Evolutionary conservation across 1,140 invertebrate species (phyloP).

Genomic region (Mercenaria mercenaria): DNA sequence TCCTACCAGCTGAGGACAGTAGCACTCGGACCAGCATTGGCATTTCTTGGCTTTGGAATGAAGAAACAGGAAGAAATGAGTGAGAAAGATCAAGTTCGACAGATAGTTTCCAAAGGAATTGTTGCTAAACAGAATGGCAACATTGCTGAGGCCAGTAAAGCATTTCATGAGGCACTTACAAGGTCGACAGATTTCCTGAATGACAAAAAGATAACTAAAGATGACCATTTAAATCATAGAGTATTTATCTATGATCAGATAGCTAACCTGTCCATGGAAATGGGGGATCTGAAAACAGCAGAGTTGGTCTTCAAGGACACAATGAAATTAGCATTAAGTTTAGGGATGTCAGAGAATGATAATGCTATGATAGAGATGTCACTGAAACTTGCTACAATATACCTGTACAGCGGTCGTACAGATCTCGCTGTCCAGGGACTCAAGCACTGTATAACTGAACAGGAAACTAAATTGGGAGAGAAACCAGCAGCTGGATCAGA

Average conservation of each 20-base stretch:
- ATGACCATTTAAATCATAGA: slow-evolving; percentile 88
- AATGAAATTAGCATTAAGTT: slow-evolving; percentile 89
- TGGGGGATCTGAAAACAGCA: slow-evolving; percentile 92
- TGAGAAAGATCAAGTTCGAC: slow-evolving; percentile 71
- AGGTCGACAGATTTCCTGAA: slow-evolving; percentile 71
- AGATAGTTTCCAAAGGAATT: slow-evolving; percentile 68
- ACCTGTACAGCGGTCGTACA: slow-evolving; percentile 88
- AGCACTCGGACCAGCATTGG: slow-evolving; percentile 3
- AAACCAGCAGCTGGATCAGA: not conserved
- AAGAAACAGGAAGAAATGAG: slow-evolving; percentile 64
- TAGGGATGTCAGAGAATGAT: slow-evolving; percentile 91
- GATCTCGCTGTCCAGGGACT: slow-evolving; percentile 91
- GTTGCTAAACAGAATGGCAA: slow-evolving; percentile 72
- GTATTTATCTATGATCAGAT: slow-evolving; percentile 96
- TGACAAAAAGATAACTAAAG: slow-evolving; percentile 73
- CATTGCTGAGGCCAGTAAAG: slow-evolving; percentile 75
- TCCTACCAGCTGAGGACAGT: not conserved
- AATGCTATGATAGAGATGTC: slow-evolving; percentile 92
- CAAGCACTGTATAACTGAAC: slow-evolving; percentile 91
- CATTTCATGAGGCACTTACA: slow-evolving; percentile 80
- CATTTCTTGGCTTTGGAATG: slow-evolving; percentile 55
- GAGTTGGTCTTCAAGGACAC: slow-evolving; percentile 94
- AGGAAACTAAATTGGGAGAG: slow-evolving; percentile 88
- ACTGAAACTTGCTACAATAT: slow-evolving; percentile 87
- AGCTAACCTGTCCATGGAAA: slow-evolving; percentile 94